These are phyloP conservation scores for Drosophila diplacantha DNA, from an alignment of 2,888 invertebrate species.

Conservation along the genomic window DNA sequence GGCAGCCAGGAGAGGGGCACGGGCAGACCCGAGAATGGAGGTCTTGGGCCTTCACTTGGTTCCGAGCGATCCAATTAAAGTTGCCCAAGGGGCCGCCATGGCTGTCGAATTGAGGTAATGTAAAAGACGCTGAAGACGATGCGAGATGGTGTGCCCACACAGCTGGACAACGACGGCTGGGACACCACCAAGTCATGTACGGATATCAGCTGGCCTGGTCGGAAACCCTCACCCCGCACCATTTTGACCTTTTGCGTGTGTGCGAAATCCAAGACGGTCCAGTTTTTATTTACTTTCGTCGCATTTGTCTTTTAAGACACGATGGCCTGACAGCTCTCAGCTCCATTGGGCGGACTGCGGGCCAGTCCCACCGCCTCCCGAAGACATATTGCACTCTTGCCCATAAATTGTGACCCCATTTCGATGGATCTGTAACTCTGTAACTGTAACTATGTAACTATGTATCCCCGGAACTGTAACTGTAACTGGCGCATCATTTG, in stretches of 20 bases:
- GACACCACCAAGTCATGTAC: constrained; percentile 40
- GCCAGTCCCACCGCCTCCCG: constrained; percentile 14
- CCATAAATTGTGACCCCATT: constrained; percentile 57
- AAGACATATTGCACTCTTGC: constrained; percentile 63
- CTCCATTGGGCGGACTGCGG: constrained; percentile 43
- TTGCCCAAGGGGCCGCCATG: constrained; percentile 68
- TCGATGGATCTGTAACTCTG: constrained; percentile 41
- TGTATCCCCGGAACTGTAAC: constrained; percentile 36
- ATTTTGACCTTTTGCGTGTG: constrained; percentile 51
- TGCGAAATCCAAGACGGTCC: constrained; percentile 56
- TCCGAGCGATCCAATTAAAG: constrained; percentile 67
- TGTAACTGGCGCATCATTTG: constrained; percentile 44
- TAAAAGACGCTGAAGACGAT: constrained; percentile 40
- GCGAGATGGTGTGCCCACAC: constrained; percentile 59
- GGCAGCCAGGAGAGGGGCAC: constrained; percentile 18
- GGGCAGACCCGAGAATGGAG: constrained; percentile 2
- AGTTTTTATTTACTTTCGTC: constrained; percentile 61
- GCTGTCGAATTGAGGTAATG: constrained; percentile 72
- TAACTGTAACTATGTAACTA: constrained; percentile 23
- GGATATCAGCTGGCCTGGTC: constrained; percentile 29
- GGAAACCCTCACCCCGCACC: not conserved
- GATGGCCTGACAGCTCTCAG: constrained; percentile 61
- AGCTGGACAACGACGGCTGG: constrained; percentile 19
- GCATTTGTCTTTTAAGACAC: constrained; percentile 58
- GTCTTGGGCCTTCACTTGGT: constrained; percentile 17